These are phyloP conservation scores for Podarcis raffonei DNA, from an alignment of 2,113 vertebrate genomes.

Conservation along the genomic window DNA sequence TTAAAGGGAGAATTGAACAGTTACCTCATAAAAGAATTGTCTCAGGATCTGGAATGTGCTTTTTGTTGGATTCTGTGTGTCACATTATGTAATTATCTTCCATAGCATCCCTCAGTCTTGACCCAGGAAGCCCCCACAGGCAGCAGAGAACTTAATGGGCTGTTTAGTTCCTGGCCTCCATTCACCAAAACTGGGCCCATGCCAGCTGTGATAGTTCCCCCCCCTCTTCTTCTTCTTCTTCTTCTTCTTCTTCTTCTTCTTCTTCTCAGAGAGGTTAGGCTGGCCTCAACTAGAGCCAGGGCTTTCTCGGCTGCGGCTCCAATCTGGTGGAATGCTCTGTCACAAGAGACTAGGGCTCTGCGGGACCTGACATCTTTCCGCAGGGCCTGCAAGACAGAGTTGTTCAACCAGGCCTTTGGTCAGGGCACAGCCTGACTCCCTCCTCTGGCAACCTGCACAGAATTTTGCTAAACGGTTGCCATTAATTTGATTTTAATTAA, in stretches of 20 bases:
- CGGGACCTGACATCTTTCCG: too few species aligned
- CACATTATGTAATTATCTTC: background rate
- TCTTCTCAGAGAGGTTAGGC: too few species aligned
- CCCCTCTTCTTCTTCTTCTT: background rate
- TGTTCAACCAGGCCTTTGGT: too few species aligned
- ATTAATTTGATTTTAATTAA: too few species aligned
- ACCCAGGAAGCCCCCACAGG: background rate
- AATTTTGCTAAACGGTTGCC: too few species aligned
- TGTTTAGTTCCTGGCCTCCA: slow-evolving; percentile 13
- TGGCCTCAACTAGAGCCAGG: too few species aligned
- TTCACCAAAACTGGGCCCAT: background rate
- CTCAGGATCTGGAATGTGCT: background rate
- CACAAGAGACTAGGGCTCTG: too few species aligned
- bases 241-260: background rate
- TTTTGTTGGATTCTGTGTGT: background rate
- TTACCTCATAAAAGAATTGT: background rate
- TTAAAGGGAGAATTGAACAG: background rate
- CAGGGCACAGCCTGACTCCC: too few species aligned
- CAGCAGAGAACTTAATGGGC: background rate
- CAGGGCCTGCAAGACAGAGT: too few species aligned
- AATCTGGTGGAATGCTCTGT: too few species aligned
- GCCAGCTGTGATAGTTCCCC: background rate
- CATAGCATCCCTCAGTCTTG: background rate
- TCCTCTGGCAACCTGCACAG: too few species aligned
- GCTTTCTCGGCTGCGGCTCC: too few species aligned